phyloP scores from a whole-genome alignment of 2,797 vertebrate species.

The Spinibarbus caldwelli region DNA sequence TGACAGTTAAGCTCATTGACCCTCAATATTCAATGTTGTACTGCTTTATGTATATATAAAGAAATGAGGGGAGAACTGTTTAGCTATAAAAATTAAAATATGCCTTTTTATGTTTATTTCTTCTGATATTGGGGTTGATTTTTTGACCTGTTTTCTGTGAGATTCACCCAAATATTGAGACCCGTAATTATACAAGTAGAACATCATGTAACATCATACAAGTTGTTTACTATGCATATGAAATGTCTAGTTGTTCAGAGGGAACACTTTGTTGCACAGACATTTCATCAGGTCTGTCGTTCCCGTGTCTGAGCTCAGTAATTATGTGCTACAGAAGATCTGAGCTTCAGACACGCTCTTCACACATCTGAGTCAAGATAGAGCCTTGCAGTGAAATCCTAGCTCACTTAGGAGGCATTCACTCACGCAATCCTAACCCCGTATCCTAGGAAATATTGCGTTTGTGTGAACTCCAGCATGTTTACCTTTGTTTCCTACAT shows the following conservation, averaged over 20 bases:
- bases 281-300: conserved; percentile 41
- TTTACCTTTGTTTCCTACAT: conserved; percentile 27
- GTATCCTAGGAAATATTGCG: conserved; percentile 50
- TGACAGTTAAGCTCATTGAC: neutral
- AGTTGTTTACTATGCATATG: conserved; percentile 5
- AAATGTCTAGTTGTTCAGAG: conserved; percentile 25
- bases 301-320: conserved; percentile 33
- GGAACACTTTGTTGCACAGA: conserved; percentile 26
- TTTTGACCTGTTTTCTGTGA: neutral
- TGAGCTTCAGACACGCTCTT: conserved; percentile 48
- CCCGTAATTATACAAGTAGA: neutral
- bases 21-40: neutral
- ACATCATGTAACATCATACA: conserved; percentile 22
- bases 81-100: neutral
- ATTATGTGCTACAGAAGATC: conserved; percentile 41
- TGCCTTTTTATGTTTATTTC: neutral
- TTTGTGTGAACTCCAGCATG: conserved; percentile 39
- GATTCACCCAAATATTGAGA: neutral
- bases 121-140: neutral
- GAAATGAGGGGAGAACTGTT: neutral
- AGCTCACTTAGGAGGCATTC: conserved; percentile 45
- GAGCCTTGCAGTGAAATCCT: conserved; percentile 36
- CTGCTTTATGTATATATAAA: neutral
- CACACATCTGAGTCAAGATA: conserved; percentile 35
- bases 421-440: neutral